Conservation (phyloP, 2,888 invertebrate species). For the Antheraea assamensis region DNA sequence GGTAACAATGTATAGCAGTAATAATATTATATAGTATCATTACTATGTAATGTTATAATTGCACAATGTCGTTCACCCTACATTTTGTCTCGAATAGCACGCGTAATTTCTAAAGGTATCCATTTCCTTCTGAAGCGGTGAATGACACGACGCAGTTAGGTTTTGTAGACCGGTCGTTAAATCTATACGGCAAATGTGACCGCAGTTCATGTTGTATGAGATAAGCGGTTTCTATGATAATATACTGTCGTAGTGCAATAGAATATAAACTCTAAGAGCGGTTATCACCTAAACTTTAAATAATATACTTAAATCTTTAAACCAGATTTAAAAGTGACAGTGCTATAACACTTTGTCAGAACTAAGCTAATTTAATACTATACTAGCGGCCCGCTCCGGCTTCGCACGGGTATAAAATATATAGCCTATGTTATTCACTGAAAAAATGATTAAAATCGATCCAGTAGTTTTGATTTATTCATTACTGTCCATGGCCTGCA, state of each 20-base stretch:
- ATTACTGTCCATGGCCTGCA: too few relatives aligned
- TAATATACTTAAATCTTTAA: too few relatives aligned
- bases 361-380: too few relatives aligned
- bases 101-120: neutral
- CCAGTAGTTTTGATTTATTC: too few relatives aligned
- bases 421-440: too few relatives aligned
- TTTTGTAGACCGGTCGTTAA: slow-evolving; percentile 8
- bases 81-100: neutral
- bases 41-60: neutral
- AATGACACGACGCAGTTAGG: slow-evolving; percentile 9
- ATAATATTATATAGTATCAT: neutral
- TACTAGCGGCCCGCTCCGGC: too few relatives aligned
- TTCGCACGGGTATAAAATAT: too few relatives aligned
- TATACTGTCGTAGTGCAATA: neutral
- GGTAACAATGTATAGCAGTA: neutral
- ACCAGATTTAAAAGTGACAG: too few relatives aligned
- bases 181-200: slow-evolving; percentile 2
- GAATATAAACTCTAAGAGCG: neutral
- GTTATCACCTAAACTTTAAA: neutral
- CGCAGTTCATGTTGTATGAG: neutral
- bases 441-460: too few relatives aligned
- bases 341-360: too few relatives aligned
- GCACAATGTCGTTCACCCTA: neutral
- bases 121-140: slow-evolving; percentile 14
- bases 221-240: neutral